Percentiles rank a stretch among this genome's conserved stretches.
Conservation (phyloP, 1,140 invertebrate genomes). For the Brachionus paranguensis region DNA sequence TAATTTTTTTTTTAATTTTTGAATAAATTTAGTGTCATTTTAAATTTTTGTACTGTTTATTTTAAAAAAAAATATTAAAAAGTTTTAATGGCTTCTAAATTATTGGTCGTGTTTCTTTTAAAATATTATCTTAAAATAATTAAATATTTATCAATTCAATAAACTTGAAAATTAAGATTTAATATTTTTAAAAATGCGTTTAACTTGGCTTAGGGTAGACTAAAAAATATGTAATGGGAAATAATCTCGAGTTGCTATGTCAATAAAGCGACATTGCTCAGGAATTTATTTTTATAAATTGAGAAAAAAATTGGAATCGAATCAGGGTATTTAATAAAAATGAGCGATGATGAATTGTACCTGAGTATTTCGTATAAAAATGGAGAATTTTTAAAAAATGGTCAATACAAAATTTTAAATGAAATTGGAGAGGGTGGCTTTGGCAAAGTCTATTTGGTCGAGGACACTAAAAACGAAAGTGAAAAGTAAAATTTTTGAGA, state of each 20-base stretch:
- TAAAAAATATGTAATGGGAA: background rate
- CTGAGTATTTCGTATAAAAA: background rate
- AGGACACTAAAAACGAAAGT: background rate
- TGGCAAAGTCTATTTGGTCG: constrained; percentile 1
- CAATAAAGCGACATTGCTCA: background rate
- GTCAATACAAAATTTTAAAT: background rate
- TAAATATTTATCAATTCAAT: constrained; percentile 12
- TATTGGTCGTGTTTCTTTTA: background rate
- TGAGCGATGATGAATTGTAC: constrained; percentile 6
- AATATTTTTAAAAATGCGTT: background rate
- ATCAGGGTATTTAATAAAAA: background rate
- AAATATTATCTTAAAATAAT: background rate
- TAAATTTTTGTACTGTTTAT: background rate
- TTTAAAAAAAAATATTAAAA: background rate
- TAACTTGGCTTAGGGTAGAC: background rate
- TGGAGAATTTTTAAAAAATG: constrained; percentile 2
- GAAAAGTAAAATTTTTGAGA: background rate
- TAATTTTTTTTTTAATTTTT: background rate
- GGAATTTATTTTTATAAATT: background rate
- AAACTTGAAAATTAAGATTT: background rate
- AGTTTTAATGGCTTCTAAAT: background rate
- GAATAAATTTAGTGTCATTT: too few species aligned
- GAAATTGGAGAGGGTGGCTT: constrained; percentile 17
- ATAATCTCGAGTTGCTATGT: constrained; percentile 11
- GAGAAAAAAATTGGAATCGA: background rate